Percentiles rank a stretch among this genome's conserved stretches.
Conservation (phyloP, 2,113 vertebrate species). For the Atrichornis clamosus region DNA sequence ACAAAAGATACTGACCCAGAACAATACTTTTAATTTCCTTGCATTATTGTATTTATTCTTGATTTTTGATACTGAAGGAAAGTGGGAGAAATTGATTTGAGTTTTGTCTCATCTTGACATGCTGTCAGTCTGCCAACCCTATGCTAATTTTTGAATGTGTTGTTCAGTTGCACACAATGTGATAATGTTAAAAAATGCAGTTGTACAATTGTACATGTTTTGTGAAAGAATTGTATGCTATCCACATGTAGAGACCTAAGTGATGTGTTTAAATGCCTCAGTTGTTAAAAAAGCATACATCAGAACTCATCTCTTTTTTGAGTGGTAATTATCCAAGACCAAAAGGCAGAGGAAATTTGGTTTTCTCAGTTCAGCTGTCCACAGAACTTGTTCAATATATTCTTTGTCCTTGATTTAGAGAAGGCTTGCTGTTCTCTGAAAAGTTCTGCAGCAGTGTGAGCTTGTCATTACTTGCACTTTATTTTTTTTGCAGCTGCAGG, state of each 20-base stretch:
- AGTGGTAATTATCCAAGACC: neutral
- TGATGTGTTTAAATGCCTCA: neutral
- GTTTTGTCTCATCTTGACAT: neutral
- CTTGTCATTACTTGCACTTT: neutral
- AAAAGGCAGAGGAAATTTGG: neutral
- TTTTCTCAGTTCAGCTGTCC: neutral
- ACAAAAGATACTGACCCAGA: neutral
- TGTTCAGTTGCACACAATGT: neutral
- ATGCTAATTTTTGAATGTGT: neutral
- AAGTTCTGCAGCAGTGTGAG: neutral
- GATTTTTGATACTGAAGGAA: neutral
- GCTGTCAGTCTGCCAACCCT: neutral
- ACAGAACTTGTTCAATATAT: neutral
- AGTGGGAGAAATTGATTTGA: neutral
- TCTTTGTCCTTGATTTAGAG: neutral
- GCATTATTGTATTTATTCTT: neutral
- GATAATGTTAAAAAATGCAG: neutral
- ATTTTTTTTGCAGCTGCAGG: slow-evolving; percentile 84
- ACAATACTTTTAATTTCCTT: neutral
- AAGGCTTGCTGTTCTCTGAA: neutral
- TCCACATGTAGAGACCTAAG: neutral
- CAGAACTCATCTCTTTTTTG: neutral
- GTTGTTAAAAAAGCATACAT: neutral
- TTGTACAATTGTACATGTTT: neutral
- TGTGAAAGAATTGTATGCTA: neutral